Percentiles rank a stretch among this genome's conserved stretches.
Evolutionary conservation across 2,888 invertebrate species (phyloP).

Genomic region (Xestia sexstrigata): DNA sequence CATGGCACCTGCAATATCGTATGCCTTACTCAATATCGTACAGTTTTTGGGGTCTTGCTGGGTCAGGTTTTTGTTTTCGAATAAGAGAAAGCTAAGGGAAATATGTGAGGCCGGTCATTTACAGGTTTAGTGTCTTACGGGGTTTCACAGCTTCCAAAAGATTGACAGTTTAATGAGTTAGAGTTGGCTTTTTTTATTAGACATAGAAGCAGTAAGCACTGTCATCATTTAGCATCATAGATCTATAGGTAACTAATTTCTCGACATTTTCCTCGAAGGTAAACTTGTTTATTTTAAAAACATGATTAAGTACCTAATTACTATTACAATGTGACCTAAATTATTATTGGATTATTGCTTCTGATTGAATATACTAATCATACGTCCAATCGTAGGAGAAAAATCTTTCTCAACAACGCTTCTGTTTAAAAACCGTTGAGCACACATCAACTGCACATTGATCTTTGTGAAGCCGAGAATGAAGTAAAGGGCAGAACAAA

Average conservation of each 20-base stretch:
- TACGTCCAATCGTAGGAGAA: background rate
- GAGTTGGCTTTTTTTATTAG: background rate
- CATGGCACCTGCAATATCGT: slow-evolving; percentile 27
- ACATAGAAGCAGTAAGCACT: background rate
- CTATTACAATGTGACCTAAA: slow-evolving; percentile 4
- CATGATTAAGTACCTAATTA: background rate
- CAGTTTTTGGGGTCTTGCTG: slow-evolving; percentile 26
- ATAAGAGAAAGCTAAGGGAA: slow-evolving; percentile 57
- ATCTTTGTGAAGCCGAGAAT: slow-evolving; percentile 31
- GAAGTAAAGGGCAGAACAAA: slow-evolving; percentile 54
- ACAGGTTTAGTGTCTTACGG: slow-evolving; percentile 41
- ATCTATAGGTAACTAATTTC: background rate
- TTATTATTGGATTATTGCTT: background rate
- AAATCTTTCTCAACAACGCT: background rate
- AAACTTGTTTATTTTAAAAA: slow-evolving; percentile 13
- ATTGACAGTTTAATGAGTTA: background rate
- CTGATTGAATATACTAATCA: background rate
- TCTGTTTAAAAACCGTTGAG: slow-evolving; percentile 12
- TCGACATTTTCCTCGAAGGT: background rate
- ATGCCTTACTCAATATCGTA: slow-evolving; percentile 19
- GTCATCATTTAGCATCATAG: background rate
- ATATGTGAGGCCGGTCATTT: slow-evolving; percentile 32
- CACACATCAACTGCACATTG: slow-evolving; percentile 22
- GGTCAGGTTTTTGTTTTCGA: slow-evolving; percentile 52
- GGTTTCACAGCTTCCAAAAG: slow-evolving; percentile 13